Evolutionary conservation across 2,113 vertebrate species (phyloP).

Genomic region (Takifugu flavidus): DNA sequence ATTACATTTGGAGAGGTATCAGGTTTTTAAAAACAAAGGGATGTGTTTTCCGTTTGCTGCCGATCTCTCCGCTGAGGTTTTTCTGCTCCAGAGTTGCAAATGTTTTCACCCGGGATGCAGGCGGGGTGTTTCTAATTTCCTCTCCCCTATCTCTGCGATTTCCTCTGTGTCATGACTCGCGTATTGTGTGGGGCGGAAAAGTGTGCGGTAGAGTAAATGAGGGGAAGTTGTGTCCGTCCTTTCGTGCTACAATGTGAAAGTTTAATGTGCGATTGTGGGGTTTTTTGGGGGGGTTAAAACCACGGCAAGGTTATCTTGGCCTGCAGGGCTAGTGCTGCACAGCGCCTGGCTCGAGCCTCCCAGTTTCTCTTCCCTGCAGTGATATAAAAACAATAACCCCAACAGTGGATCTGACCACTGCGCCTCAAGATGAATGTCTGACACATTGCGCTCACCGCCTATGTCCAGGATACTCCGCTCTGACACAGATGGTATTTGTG

Average conservation of each 20-base stretch:
- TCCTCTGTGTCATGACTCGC: slow-evolving; percentile 60
- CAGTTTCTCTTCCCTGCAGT: slow-evolving; percentile 44
- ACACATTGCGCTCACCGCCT: slow-evolving; percentile 20
- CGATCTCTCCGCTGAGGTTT: slow-evolving; percentile 56
- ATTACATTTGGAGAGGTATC: slow-evolving; percentile 70
- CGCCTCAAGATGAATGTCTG: slow-evolving; percentile 38
- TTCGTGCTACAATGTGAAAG: not conserved
- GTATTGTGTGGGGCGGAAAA: slow-evolving; percentile 38
- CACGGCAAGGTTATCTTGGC: slow-evolving; percentile 42
- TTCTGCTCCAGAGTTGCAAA: slow-evolving; percentile 64
- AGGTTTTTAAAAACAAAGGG: slow-evolving; percentile 71
- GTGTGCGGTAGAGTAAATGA: slow-evolving; percentile 8
- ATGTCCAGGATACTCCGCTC: slow-evolving; percentile 19
- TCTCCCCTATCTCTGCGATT: slow-evolving; percentile 65
- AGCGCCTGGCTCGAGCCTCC: slow-evolving; percentile 20
- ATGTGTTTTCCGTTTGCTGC: slow-evolving; percentile 67
- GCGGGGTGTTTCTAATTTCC: slow-evolving; percentile 75
- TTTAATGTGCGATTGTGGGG: slow-evolving; percentile 5
- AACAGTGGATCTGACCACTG: slow-evolving; percentile 40
- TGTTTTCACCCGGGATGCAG: slow-evolving; percentile 72
- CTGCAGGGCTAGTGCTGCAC: slow-evolving; percentile 28
- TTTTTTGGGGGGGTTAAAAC: slow-evolving; percentile 35
- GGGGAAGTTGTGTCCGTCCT: slow-evolving; percentile 21
- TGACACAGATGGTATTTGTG: slow-evolving; percentile 5
- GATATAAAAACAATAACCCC: slow-evolving; percentile 50